Base-by-base conservation (phyloP, 2,888 invertebrate species). In the Adineta ricciae region DNA sequence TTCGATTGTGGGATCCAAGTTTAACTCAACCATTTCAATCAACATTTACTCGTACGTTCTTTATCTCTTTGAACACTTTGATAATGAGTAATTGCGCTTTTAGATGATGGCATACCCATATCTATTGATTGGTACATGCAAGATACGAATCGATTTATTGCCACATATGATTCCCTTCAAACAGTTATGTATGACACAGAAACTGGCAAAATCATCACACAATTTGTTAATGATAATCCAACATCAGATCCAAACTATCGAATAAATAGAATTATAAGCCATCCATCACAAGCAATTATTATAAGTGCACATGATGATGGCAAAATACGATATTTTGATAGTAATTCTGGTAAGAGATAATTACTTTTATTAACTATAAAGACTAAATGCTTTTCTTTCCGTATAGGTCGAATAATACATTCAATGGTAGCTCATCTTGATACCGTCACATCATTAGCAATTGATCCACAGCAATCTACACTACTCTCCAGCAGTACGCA, bases 381-480 rank as follows among this genome's bases (percentile, higher is more conserved):
- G 46, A 46, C 14, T 7, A 19, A 50, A 50, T 19, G 19, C 16
- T 5, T 83, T 86, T 32, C 84, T 52, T 88, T 90, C 11, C 5
- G 8, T 93, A n/a, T 94, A 88, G 98, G 97, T 54, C 94, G 95
- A 91, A 93, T 96, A 92, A 94, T 97, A 88, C 96, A 97, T 92
- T 94, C 96, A 87, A 97, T 99, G 96, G 97, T 98, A 88, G 98
- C 99, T 87, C 99, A 99, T 92, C 93, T 99, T 90, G 98, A 99
- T 92, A 96, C 97, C 85, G 97, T 99, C 87, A 98, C 99, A 88
- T 95, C 96, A 90, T 93, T 99, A 89, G 97, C 98, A 88, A 95
- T 98, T 87, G 99, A 99, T 93, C 96, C 97, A 87, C 96, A 97
- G 92, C 98, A 98, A 86, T 93, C 99, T 88, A 99, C 97, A 93